Evolutionary conservation across 2,797 vertebrate genomes (phyloP).

Genomic region (Brachyalestes nurse): DNA sequence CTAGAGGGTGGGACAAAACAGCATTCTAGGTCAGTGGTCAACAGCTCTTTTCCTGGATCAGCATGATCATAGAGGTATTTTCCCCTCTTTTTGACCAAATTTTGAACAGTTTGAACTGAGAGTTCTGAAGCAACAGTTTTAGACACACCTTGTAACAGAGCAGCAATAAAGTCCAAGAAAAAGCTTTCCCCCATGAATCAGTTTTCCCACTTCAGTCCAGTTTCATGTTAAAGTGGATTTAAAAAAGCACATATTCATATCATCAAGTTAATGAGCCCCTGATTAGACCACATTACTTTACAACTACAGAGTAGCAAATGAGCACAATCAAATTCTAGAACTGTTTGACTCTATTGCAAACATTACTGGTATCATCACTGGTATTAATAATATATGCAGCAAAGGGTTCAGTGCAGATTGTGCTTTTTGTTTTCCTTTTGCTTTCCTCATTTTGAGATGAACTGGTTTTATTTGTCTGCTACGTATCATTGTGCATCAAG

Average conservation of each 20-base stretch:
- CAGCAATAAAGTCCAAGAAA: background rate
- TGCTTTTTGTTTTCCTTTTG: constrained; percentile 15
- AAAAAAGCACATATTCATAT: background rate
- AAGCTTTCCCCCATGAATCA: background rate
- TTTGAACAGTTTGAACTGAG: too few relatives aligned
- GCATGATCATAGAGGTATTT: too few relatives aligned
- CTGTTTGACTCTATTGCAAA: background rate
- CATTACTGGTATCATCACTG: background rate
- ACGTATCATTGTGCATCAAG: background rate
- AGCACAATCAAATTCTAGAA: background rate
- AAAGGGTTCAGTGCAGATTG: background rate
- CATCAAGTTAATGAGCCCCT: background rate
- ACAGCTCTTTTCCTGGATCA: too few relatives aligned
- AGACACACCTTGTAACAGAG: background rate
- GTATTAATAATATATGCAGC: background rate
- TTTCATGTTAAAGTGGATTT: background rate
- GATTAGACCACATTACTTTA: background rate
- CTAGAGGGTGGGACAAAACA: too few relatives aligned
- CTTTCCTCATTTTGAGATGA: constrained; percentile 23
- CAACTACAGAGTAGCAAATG: background rate
- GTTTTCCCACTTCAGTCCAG: background rate
- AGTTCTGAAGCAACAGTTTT: too few relatives aligned
- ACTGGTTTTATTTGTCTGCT: constrained; percentile 4
- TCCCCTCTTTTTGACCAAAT: too few relatives aligned
- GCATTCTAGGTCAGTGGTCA: too few relatives aligned